phyloP scores from a whole-genome alignment of 2,797 vertebrate genomes.

The Hydrocynus forskahlii region DNA sequence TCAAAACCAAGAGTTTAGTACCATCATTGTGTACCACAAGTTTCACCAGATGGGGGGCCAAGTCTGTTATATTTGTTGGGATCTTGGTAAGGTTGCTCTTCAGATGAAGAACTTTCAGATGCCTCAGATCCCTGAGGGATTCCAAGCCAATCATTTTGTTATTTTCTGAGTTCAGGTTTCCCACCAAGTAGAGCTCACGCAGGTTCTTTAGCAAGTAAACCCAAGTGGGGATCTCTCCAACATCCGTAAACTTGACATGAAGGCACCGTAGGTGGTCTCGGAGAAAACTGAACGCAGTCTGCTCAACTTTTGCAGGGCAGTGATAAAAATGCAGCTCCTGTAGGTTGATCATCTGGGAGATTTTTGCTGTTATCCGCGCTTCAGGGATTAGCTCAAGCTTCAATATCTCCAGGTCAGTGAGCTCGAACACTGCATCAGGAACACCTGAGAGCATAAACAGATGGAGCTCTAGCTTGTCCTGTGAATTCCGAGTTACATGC shows the following conservation, averaged over 20 bases:
- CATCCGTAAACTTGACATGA: conserved; percentile 98
- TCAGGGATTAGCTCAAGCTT: conserved; percentile 97
- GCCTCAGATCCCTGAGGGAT: conserved; percentile 92
- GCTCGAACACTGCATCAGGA: conserved; percentile 94
- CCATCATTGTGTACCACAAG: conserved; percentile 97
- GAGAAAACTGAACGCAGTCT: conserved; percentile 97
- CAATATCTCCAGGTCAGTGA: conserved; percentile 93
- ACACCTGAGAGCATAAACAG: conserved; percentile 97
- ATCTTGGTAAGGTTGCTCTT: conserved; percentile 99
- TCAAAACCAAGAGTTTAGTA: conserved; percentile 95
- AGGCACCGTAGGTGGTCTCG: conserved; percentile 97
- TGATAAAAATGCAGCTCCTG: conserved; percentile 97
- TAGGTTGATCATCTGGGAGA: conserved; percentile 96
- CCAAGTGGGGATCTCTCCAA: conserved; percentile 97
- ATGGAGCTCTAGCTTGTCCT: conserved; percentile 94
- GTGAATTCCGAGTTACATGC: conserved; percentile 90
- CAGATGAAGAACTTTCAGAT: conserved; percentile 92
- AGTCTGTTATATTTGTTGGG: conserved; percentile 97
- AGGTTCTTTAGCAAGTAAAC: conserved; percentile 94
- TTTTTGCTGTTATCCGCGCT: conserved; percentile 94
- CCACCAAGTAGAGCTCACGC: conserved; percentile 91
- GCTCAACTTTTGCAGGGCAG: conserved; percentile 97
- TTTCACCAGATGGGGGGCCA: conserved; percentile 93
- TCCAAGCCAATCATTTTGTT: conserved; percentile 99
- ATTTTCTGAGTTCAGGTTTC: conserved; percentile 98